Base-by-base conservation (phyloP, 2,797 vertebrate genomes). In the Gambusia yucatana region DNA sequence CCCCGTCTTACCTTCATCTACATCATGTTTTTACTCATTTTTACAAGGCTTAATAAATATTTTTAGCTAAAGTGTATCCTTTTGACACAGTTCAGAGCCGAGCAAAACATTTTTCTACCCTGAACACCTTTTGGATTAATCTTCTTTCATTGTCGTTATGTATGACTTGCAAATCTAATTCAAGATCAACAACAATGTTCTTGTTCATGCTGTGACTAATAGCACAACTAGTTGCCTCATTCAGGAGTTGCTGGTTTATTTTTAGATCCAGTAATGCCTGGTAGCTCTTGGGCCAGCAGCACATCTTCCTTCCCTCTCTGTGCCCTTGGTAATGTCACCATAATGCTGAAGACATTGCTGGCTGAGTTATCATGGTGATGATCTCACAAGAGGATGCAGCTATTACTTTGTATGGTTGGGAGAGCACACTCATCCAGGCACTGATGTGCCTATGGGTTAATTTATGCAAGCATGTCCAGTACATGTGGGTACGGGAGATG, bases 301-400 rank as follows among this genome's bases (percentile, higher is more conserved):
- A 83, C 9, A 0, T 79, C 44, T 75, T 30, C 48, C 72, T 61
- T 9, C 20, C 22, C n/a, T 25, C 9, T 63, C 41, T 61, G 20
- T 88, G 90, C 85, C 92, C 88, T 90, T 93, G 84, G 79, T 84
- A 84, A 88, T 91, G 91, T 92, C 89, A 80, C 76, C 55, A 74
- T 82, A 28, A 71, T 78, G 80, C 80, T 70, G 72, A 84, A 85
- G 80, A 85, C 75, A 78, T 75, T 10, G 76, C 85, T 83, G 86
- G 83, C 47, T 87, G 82, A 81, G 57, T 88, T 87, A 84, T 84
- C 72, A 86, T 87, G 44, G 77, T 84, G 73, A 87, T 88, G 81
- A 89, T 75, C 73, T 84, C 70, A 78, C 22, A 11, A 72, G 33
- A 78, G 75, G 63, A 77, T 74, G 72, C 65, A 48, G 79, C 36